Evolutionary conservation across 2,888 invertebrate genomes (phyloP).

Genomic region (Megastigmus dorsalis): DNA sequence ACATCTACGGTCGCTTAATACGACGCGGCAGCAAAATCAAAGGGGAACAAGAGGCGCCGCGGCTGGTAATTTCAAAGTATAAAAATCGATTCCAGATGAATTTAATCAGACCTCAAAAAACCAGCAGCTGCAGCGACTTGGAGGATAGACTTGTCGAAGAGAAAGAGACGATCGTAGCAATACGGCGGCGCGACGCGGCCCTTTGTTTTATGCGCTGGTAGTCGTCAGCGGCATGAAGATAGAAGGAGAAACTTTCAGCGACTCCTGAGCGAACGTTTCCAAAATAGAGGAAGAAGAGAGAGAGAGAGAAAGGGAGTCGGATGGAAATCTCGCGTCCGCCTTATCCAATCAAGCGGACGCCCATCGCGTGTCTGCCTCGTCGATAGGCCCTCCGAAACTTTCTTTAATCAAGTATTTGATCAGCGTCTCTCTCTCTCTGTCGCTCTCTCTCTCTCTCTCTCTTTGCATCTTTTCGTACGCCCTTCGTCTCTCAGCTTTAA

Average conservation of each 20-base stretch:
- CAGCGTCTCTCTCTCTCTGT: slow-evolving; percentile 54
- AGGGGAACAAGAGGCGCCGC: no score
- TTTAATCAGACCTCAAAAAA: no score
- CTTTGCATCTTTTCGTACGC: no score
- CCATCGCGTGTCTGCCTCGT: slow-evolving; percentile 58
- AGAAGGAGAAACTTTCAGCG: slow-evolving; percentile 21
- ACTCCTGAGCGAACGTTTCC: slow-evolving; percentile 22
- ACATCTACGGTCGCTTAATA: no score
- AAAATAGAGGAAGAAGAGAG: slow-evolving; percentile 25
- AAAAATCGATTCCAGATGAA: no score
- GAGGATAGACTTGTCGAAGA: no score
- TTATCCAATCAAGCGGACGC: slow-evolving; percentile 64
- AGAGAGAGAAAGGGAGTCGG: slow-evolving; percentile 17
- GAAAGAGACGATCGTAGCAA: no score
- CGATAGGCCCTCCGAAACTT: slow-evolving; percentile 65
- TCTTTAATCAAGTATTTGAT: slow-evolving; percentile 71
- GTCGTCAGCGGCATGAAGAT: neutral
- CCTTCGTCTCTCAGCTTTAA: neutral
- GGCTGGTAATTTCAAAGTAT: no score
- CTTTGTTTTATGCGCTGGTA: slow-evolving; percentile 23
- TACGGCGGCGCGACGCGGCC: no score
- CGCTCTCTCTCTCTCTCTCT: slow-evolving; percentile 16
- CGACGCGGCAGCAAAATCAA: no score
- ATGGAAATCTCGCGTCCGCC: slow-evolving; percentile 53
- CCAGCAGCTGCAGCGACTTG: no score